Evolutionary conservation across 2,888 invertebrate genomes (phyloP).

Genomic region (Phyto melanocephala): DNA sequence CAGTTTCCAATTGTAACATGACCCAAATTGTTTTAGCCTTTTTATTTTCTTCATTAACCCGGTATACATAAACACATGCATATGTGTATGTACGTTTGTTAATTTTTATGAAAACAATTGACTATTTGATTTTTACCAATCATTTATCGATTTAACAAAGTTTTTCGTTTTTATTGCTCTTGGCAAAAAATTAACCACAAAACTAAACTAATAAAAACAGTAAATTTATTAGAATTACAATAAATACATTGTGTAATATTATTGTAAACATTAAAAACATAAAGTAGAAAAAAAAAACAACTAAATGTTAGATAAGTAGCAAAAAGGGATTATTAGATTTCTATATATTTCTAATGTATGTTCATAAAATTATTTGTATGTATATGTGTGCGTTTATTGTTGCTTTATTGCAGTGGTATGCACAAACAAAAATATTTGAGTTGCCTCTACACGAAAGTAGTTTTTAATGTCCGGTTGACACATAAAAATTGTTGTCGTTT

Average conservation of each 20-base stretch:
- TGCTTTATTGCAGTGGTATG: conserved; percentile 26
- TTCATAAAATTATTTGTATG: no score
- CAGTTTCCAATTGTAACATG: conserved; percentile 75
- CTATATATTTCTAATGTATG: conserved; percentile 24
- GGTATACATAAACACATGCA: conserved; percentile 1
- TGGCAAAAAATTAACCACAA: conserved; percentile 60
- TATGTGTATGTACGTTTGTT: background rate
- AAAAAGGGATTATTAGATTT: conserved; percentile 45
- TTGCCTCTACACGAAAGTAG: background rate
- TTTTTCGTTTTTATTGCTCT: conserved; percentile 61
- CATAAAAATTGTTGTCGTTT: background rate
- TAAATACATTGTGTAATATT: conserved; percentile 37
- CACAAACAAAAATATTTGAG: background rate
- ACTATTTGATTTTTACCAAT: conserved; percentile 67
- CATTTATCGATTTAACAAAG: conserved; percentile 79
- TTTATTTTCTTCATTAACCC: conserved; percentile 1
- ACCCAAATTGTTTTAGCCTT: conserved; percentile 72
- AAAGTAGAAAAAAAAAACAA: background rate
- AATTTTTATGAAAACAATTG: no score
- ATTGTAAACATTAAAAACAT: conserved; percentile 24
- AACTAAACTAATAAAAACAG: conserved; percentile 45
- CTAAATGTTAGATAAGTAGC: conserved; percentile 26
- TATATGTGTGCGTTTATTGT: conserved; percentile 29
- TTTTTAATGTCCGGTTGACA: background rate
- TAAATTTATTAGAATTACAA: conserved; percentile 49